These are phyloP conservation scores for Pemphigus obesinymphae DNA, from an alignment of 1,140 invertebrate genomes.

Conservation along the genomic window DNA sequence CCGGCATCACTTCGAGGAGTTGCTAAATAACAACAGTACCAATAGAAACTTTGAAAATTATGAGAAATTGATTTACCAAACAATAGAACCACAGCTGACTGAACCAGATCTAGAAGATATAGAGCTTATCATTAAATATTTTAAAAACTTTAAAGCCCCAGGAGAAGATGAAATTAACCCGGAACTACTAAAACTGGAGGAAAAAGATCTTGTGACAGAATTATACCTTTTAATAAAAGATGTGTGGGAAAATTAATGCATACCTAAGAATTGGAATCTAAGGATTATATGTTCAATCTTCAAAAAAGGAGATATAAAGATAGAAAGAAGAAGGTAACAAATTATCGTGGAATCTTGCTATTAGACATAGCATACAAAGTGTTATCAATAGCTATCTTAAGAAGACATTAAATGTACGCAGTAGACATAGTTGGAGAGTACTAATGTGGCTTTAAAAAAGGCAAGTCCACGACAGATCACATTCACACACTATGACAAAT, in stretches of 20 bases:
- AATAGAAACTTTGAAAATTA: background rate
- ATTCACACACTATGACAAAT: no score
- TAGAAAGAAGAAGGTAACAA: constrained; percentile 4
- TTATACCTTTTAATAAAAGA: background rate
- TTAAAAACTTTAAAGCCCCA: background rate
- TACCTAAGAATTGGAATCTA: background rate
- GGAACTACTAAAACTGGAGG: background rate
- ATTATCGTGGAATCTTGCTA: no score
- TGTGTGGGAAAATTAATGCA: background rate
- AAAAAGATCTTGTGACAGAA: background rate
- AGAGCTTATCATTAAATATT: background rate
- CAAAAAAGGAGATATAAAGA: background rate
- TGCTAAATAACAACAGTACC: background rate
- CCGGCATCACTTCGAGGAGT: no score
- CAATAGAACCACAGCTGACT: no score
- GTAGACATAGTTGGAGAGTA: no score
- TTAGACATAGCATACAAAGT: no score
- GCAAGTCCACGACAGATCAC: no score
- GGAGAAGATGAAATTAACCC: background rate
- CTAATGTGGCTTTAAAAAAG: no score
- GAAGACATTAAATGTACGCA: no score
- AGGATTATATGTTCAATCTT: background rate
- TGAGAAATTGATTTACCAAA: background rate
- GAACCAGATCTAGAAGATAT: background rate
- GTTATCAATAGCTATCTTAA: no score